Evolutionary conservation across 2,888 invertebrate species (phyloP).

Genomic region (Drosophila greeni): DNA sequence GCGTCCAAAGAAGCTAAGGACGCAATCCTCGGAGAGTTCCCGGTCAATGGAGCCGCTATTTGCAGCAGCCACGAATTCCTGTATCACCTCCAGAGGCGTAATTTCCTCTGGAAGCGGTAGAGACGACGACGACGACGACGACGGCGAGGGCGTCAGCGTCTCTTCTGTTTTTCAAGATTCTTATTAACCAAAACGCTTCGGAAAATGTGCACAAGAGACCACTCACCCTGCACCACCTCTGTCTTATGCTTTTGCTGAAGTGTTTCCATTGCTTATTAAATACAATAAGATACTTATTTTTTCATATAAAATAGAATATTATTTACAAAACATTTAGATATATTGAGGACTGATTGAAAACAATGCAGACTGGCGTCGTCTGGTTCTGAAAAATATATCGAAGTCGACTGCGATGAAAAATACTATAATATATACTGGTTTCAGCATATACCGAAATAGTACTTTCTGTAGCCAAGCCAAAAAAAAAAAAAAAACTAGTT

Average conservation of each 20-base stretch:
- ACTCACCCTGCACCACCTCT: neutral
- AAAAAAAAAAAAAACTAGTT: neutral
- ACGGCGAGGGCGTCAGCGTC: neutral
- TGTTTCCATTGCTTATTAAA: neutral
- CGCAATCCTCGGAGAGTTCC: slow-evolving; percentile 49
- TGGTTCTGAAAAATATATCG: neutral
- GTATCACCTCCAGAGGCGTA: slow-evolving; percentile 14
- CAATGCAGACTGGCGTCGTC: slow-evolving; percentile 5
- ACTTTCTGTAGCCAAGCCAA: neutral
- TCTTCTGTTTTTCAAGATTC: neutral
- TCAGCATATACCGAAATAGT: neutral
- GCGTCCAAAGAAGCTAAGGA: slow-evolving; percentile 38
- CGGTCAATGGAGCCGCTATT: slow-evolving; percentile 33
- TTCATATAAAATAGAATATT: neutral
- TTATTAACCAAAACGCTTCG: neutral
- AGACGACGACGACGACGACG: neutral
- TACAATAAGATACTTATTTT: neutral
- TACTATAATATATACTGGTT: neutral
- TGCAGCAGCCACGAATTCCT: slow-evolving; percentile 30
- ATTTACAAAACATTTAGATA: neutral
- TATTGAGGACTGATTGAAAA: neutral
- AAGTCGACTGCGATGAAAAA: neutral
- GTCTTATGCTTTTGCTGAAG: neutral
- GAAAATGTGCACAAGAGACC: no score
- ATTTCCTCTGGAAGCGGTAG: neutral